phyloP scores from a whole-genome alignment of 2,113 vertebrate genomes.

The Chaetops frenatus region DNA sequence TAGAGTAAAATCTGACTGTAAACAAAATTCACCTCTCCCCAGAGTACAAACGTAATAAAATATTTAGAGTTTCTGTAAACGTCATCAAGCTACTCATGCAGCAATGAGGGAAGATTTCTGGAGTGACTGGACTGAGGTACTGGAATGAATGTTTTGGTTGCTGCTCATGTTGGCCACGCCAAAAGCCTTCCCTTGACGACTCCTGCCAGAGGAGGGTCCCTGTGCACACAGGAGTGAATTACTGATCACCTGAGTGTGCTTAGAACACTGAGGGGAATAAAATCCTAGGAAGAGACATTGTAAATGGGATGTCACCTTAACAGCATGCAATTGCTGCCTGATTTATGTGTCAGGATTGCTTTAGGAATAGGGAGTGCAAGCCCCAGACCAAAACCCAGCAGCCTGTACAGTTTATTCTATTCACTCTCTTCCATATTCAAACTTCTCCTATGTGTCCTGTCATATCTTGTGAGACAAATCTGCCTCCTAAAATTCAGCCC shows the following conservation, averaged over 20 bases:
- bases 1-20: background rate
- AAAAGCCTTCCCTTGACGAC: background rate
- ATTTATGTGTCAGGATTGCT: rapidly evolving
- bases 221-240: background rate
- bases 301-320: background rate
- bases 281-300: background rate
- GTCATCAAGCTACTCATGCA: background rate
- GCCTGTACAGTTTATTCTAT: background rate
- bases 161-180: rapidly evolving
- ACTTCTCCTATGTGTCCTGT: background rate
- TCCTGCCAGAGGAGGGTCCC: background rate
- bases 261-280: background rate
- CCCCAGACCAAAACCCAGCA: background rate
- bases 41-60: background rate
- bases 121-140: background rate
- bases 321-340: background rate
- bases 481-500: background rate
- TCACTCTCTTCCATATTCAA: background rate
- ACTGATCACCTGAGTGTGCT: background rate
- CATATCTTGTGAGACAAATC: background rate
- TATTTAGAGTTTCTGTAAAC: background rate
- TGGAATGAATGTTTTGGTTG: background rate
- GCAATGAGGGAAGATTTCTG: background rate
- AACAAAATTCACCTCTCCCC: background rate
- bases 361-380: background rate